A percentile compares a stretch with the other conserved stretches of the same genome.
Evolutionary conservation across 1,140 invertebrate genomes (phyloP).

Genomic region (Atta colombica): DNA sequence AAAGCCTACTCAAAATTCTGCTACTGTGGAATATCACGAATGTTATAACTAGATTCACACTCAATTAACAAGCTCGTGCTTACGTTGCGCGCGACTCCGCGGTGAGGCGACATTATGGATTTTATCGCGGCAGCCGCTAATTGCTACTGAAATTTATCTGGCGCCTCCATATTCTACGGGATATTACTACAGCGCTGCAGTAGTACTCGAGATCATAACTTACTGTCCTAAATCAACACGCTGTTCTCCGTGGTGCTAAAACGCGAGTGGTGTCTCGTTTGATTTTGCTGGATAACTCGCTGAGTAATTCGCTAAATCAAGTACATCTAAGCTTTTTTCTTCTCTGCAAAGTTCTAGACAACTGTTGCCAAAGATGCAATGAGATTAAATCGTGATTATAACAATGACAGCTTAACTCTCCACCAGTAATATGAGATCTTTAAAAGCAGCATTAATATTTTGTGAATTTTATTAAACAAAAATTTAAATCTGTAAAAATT

Average conservation of each 20-base stretch:
- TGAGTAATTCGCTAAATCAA: constrained; percentile 51
- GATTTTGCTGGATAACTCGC: constrained; percentile 52
- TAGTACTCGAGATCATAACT: constrained; percentile 72
- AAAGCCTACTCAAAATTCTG: constrained; percentile 49
- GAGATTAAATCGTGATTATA: not conserved
- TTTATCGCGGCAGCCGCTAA: constrained; percentile 80
- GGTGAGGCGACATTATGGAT: constrained; percentile 75
- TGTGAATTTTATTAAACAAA: no score
- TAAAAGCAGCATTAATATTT: no score
- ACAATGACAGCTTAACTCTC: not conserved
- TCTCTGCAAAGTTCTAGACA: constrained; percentile 7
- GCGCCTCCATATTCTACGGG: constrained; percentile 77
- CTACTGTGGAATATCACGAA: constrained; percentile 2
- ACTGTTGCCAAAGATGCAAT: constrained; percentile 7
- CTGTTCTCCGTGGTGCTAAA: constrained; percentile 49
- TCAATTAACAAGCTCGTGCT: constrained; percentile 52
- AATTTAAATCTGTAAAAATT: no score
- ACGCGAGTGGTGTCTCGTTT: constrained; percentile 53
- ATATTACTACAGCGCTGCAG: constrained; percentile 73
- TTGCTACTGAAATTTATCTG: constrained; percentile 80
- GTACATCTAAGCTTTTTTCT: constrained; percentile 16
- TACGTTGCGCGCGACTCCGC: constrained; percentile 63
- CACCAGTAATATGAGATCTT: no score
- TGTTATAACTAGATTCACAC: constrained; percentile 42
- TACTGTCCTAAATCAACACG: constrained; percentile 80